phyloP scores from a whole-genome alignment of 2,113 vertebrate species.

The Odocoileus virginianus region DNA sequence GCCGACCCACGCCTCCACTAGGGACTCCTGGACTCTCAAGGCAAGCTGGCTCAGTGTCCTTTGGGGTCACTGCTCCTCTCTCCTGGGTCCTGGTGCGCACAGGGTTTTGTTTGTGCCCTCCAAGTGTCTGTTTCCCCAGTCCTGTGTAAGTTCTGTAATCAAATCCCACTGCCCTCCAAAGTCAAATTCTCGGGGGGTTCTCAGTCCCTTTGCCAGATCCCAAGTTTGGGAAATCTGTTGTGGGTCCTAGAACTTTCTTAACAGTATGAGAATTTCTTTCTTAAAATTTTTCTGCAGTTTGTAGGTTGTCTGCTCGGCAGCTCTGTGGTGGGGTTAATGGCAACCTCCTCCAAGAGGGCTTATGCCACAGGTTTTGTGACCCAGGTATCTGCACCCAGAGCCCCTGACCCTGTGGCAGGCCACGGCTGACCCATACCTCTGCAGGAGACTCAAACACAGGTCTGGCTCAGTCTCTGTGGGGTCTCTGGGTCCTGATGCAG shows the following conservation, averaged over 20 bases:
- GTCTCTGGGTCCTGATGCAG: neutral
- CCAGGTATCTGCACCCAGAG: neutral
- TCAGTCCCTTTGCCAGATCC: neutral
- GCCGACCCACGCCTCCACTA: accelerated
- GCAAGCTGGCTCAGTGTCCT: neutral
- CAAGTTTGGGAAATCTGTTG: neutral
- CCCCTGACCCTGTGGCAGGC: neutral
- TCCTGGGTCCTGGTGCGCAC: neutral
- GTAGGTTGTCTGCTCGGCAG: neutral
- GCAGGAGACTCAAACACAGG: neutral
- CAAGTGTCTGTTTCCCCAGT: neutral
- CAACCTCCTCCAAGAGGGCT: neutral
- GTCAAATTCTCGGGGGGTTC: neutral
- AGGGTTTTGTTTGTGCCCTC: neutral
- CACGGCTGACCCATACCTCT: neutral
- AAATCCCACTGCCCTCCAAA: neutral
- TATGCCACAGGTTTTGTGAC: neutral
- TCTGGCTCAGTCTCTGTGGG: neutral
- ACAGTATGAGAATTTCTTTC: neutral
- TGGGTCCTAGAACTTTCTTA: neutral
- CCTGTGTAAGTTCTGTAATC: neutral
- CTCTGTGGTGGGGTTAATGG: neutral
- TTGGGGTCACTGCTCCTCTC: neutral
- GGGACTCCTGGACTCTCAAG: neutral
- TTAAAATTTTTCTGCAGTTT: neutral